phyloP scores from a whole-genome alignment of 1,140 invertebrate species.

The Ips typographus region DNA sequence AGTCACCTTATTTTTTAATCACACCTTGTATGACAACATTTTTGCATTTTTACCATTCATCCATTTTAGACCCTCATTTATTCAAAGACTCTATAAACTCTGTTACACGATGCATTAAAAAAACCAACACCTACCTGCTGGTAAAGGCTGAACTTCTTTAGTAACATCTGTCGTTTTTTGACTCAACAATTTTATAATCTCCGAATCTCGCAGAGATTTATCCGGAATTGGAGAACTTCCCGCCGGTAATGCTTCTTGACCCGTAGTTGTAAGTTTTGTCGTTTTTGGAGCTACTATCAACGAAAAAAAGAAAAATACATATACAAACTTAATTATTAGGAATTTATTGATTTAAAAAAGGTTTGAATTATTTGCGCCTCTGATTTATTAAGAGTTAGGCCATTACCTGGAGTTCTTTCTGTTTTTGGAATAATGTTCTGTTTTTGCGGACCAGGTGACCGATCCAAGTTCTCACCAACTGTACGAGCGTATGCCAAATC shows the following conservation, averaged over 20 bases:
- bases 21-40: too few relatives aligned
- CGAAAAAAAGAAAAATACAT: too few relatives aligned
- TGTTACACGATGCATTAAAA: background rate
- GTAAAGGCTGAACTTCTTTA: slow-evolving; percentile 36
- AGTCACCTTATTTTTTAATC: too few relatives aligned
- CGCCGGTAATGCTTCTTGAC: too few relatives aligned
- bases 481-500: slow-evolving; percentile 80
- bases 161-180: slow-evolving; percentile 40
- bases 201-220: slow-evolving; percentile 43
- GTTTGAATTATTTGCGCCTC: background rate
- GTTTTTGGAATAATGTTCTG: background rate
- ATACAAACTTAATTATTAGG: slow-evolving; percentile 5
- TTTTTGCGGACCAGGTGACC: slow-evolving; percentile 38
- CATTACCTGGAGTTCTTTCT: background rate
- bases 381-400: background rate
- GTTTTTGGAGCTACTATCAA: too few relatives aligned
- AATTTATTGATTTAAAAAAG: slow-evolving; percentile 1
- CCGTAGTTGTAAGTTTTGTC: too few relatives aligned
- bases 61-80: too few relatives aligned
- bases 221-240: background rate
- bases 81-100: too few relatives aligned
- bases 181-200: slow-evolving; percentile 49
- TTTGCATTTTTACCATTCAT: too few relatives aligned
- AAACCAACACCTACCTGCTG: slow-evolving; percentile 31
- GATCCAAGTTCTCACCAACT: slow-evolving; percentile 58